Base-by-base conservation (phyloP, 2,888 invertebrate species). In the Yponomeuta cagnagella region DNA sequence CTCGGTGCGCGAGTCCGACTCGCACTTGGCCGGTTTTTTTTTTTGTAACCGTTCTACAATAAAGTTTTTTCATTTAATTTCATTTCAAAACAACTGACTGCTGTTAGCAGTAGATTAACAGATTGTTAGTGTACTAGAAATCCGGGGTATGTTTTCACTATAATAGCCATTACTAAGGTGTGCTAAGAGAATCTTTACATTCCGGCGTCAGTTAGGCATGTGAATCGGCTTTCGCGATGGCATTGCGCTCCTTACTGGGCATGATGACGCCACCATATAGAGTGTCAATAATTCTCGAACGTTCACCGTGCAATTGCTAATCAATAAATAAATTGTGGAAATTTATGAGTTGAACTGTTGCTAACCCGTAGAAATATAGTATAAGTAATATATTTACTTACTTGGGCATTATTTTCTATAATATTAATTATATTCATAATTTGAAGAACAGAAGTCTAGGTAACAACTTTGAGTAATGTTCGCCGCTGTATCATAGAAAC, bases 221-320 rank as follows among this genome's bases (percentile, higher is more conserved):
- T 58, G 52, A 58, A 58, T 15, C 52, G 52, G 31, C 71, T 71
- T 72, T 64, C 48, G 70, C 37, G 23, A 71, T 68, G 70, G 31
- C 23, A 63, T 69, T 63, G 64, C 70, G 63, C 63, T n/a, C 74
- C 70, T 71, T 74, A 73, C 73, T 72, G 70, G 72, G 73, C 68
- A 72, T 67, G 63, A 48, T 63, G 71, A 68, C 72, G 72, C 70
- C 64, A 30, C 75, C 75, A 63, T 72, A 73, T 72, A 72, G 10
- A 72, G 74, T 48, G 66, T 48, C 71, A 70, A 72, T 74, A 73
- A 72, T 73, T 73, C 67, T 67, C 70, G 48, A 63, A 37, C 69
- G 64, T 52, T 30, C 70, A 33, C 9, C 58, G 31, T 68, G 68
- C 68, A 48, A 52, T 52, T 30, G 48, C 31, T 68, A 52, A 43